Base-by-base conservation (phyloP, 2,888 invertebrate genomes). In the Kryphioiulus occultus region DNA sequence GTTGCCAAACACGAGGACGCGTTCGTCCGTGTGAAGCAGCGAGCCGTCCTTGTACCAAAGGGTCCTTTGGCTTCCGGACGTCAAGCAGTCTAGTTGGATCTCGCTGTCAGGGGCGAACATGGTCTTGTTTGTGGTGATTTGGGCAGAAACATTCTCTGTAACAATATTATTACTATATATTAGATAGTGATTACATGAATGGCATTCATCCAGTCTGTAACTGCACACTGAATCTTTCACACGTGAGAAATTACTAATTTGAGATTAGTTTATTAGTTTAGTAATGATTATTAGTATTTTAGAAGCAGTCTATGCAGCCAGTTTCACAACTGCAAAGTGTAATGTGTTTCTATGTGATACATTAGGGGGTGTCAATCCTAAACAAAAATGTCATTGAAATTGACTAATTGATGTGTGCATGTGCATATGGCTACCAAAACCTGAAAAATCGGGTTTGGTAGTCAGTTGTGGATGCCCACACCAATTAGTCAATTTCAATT, bases 41-140 rank as follows among this genome's bases (percentile, higher is more conserved):
- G 92, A 92, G 85, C 95, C 94, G 91, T 97, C 95, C 92, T 96
- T 97, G 91, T 94, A 95, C 98, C 98, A 98, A 88, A 94, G 93
- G 3, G 97, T 95, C 89, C 93, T 93, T 3, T 97, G 96, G 87
- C 93, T 92, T 4, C 97, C 97, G 89, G 95, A 95, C 84, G 96
- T 95, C 47, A 94, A 94, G 91, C 97, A 97, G 19, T 94, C 94
- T 89, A 97, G 93, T 82, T 93, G 94, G 90, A 97, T 93, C 90
- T 95, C 95, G 44, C 94, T 93, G 88, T 95, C 96, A 83, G 94
- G 93, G 2, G 94, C 93, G 91, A 95, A 94, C 87, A 92, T 93
- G n/a, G 93, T 93, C 89, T 93, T 92, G 85, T 93, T 93, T 88
- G 94, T 91, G 0, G 93, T 93, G 88, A 97, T 93, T 88, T 94